Evolutionary conservation across 2,113 vertebrate species (phyloP), one percentile per base, ranked within the genome.

Genomic region (Corythaixoides concolor): DNA sequence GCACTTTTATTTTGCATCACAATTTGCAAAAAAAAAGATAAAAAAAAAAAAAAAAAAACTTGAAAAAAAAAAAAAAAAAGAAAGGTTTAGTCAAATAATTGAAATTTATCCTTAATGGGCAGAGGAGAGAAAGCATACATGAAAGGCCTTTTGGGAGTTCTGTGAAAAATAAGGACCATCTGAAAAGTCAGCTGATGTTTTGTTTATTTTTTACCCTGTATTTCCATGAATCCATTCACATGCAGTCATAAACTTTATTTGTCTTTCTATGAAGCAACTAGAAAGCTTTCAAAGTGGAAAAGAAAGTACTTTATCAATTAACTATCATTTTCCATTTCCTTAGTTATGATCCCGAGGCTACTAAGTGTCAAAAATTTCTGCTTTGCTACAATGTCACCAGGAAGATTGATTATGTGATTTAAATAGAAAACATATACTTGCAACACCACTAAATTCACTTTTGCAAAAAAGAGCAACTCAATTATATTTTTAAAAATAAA

Each of bases 401-500:
- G 98, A 98, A 98, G 98, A 99, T 98, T 98, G 99, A 99, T 99
- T 99, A 98, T 96, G 95, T 97, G 89, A 98, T 98, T 98, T 98
- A 98, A 98, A 98, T 98, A 97, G 98, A 98, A 99, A 98, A 98
- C 97, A 98, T 98, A 98, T 97, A 97, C 97, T 98, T 98, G 97
- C 98, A 98, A 98, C 97, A 98, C 95, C 97, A 98, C 97, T 97
- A 97, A 98, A 98, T 97, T 96, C 96, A 98, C 98, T 98, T 97
- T 97, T 97, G 94, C 79, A 96, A 97, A 93, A 97, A 97, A 66
- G 62, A 89, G 23, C 20, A 77, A 78, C 69, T 93, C 89, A 62
- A 82, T 93, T 93, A 89, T 63, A 79, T 75, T 90, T 96, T 93
- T 66, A 60, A 95, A 83, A 75, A 85, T 39, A 53, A 27, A 92